These are phyloP conservation scores for Emmelina monodactyla DNA, from an alignment of 2,888 invertebrate species.

Conservation along the genomic window DNA sequence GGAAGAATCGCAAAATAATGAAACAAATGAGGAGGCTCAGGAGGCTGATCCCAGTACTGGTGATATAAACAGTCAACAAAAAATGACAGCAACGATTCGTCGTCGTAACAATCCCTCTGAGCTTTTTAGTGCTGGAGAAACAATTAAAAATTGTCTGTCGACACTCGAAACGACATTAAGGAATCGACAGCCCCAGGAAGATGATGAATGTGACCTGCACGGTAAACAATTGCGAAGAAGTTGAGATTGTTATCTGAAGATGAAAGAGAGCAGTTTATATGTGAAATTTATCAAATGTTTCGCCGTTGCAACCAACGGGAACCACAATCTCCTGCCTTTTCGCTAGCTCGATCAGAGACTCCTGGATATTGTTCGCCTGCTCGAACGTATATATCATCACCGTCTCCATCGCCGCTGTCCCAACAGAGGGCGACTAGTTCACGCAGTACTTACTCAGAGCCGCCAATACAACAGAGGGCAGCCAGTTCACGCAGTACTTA, in stretches of 20 bases:
- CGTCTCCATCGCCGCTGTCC: no score
- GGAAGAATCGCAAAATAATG: background rate
- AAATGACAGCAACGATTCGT: slow-evolving; percentile 1
- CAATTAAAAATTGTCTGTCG: background rate
- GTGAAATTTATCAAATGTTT: slow-evolving; percentile 14
- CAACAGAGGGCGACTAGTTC: no score
- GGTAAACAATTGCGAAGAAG: slow-evolving; percentile 11
- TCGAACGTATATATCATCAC: background rate
- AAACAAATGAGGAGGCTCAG: background rate
- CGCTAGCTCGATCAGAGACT: no score
- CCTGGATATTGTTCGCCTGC: no score
- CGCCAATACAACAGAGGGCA: no score
- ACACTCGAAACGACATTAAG: slow-evolving; percentile 12
- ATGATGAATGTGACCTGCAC: slow-evolving; percentile 14
- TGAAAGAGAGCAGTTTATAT: slow-evolving; percentile 12
- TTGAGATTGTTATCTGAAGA: slow-evolving; percentile 14
- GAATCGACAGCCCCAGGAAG: slow-evolving; percentile 8
- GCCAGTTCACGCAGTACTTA: background rate
- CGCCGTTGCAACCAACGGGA: slow-evolving; percentile 6
- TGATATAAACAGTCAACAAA: background rate
- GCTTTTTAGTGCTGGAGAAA: slow-evolving; percentile 2
- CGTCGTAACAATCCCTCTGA: slow-evolving; percentile 7
- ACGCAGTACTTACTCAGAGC: no score
- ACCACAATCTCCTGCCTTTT: background rate
- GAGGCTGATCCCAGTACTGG: background rate